Conservation (phyloP, 2,113 vertebrate species). For the Perca schrenkii region DNA sequence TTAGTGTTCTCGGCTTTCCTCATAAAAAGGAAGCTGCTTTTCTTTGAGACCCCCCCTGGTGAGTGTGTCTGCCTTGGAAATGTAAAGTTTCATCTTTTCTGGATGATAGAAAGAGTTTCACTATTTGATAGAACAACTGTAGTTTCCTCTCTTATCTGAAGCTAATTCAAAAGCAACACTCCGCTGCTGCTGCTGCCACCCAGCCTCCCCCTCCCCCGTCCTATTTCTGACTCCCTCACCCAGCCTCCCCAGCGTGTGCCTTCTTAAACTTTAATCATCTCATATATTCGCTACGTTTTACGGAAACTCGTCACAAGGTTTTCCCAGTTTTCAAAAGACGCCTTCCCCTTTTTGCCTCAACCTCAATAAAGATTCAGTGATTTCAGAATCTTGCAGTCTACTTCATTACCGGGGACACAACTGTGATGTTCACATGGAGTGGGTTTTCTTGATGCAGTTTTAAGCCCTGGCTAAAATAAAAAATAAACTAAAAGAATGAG, state of each 20-base stretch:
- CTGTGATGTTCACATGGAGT: slow-evolving; percentile 38
- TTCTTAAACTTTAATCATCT: slow-evolving; percentile 81
- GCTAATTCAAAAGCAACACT: slow-evolving; percentile 64
- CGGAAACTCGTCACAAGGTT: slow-evolving; percentile 65
- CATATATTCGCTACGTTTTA: slow-evolving; percentile 72
- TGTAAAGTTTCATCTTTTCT: slow-evolving; percentile 59
- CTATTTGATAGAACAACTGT: slow-evolving; percentile 53
- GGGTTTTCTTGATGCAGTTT: slow-evolving; percentile 23
- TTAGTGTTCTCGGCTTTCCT: slow-evolving; percentile 38
- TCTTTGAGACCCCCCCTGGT: slow-evolving; percentile 37
- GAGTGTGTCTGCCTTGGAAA: slow-evolving; percentile 53
- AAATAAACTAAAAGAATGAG: background rate
- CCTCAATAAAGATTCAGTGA: slow-evolving; percentile 51
- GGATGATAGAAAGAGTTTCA: slow-evolving; percentile 19
- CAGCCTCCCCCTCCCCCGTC: background rate
- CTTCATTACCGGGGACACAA: slow-evolving; percentile 51
- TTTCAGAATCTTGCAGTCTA: slow-evolving; percentile 58
- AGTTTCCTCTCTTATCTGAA: slow-evolving; percentile 43
- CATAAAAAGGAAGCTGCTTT: slow-evolving; percentile 1
- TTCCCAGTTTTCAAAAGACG: slow-evolving; percentile 62
- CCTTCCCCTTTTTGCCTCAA: slow-evolving; percentile 49
- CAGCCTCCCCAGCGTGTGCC: slow-evolving; percentile 55
- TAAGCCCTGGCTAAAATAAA: background rate
- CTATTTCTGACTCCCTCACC: slow-evolving; percentile 35
- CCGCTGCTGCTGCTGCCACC: slow-evolving; percentile 16